phyloP scores from a whole-genome alignment of 2,113 vertebrate genomes.

The Takifugu bimaculatus region DNA sequence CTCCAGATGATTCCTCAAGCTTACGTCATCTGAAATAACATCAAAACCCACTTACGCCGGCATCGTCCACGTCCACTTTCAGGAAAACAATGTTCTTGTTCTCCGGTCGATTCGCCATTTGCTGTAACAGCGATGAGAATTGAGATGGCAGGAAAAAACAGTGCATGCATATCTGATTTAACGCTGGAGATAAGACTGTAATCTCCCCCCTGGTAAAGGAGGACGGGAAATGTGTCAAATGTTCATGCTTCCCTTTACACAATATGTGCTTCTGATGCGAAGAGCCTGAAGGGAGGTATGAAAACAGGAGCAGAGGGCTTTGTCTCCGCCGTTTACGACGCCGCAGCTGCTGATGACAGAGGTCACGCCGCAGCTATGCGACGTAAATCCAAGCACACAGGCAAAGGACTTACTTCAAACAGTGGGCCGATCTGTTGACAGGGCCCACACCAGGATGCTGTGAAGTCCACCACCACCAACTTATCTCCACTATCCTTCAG shows the following conservation, averaged over 20 bases:
- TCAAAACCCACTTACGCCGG: slow-evolving; percentile 66
- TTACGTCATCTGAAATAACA: background rate
- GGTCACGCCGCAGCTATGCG: background rate
- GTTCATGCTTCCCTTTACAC: no score
- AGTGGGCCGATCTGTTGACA: slow-evolving; percentile 80
- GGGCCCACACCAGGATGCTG: slow-evolving; percentile 88
- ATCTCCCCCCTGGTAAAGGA: background rate
- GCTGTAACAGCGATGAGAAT: slow-evolving; percentile 51
- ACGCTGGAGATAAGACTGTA: background rate
- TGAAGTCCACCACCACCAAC: slow-evolving; percentile 89
- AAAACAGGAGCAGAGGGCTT: background rate
- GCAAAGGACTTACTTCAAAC: slow-evolving; percentile 76
- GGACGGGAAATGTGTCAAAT: no score
- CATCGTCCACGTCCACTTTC: slow-evolving; percentile 90
- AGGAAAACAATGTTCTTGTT: slow-evolving; percentile 81
- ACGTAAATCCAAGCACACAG: background rate
- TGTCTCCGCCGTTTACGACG: background rate
- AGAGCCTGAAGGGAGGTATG: no score
- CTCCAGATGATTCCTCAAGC: background rate
- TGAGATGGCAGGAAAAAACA: background rate
- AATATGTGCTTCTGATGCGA: no score
- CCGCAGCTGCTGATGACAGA: background rate
- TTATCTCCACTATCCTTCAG: slow-evolving; percentile 73
- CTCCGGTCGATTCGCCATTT: slow-evolving; percentile 30
- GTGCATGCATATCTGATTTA: background rate